phyloP scores from a whole-genome alignment of 1,140 invertebrate species.

The Eubasilissa regina region DNA sequence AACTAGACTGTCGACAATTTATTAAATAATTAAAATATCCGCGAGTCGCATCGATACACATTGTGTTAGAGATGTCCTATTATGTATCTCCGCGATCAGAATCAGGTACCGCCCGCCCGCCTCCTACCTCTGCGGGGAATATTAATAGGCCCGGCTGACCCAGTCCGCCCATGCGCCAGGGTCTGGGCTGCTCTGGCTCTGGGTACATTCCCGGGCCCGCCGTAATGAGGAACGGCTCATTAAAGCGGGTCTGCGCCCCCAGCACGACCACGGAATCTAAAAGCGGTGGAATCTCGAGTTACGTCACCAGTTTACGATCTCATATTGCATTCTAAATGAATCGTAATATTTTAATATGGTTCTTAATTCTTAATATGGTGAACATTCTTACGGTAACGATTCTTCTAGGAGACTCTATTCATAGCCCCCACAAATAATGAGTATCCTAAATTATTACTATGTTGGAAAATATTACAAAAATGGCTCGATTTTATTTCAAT shows the following conservation, averaged over 20 bases:
- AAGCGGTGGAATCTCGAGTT: neutral
- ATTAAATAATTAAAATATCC: no score
- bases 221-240: neutral
- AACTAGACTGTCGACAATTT: no score
- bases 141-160: conserved; percentile 27
- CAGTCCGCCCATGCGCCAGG: conserved; percentile 15
- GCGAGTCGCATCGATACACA: neutral
- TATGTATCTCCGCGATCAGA: neutral
- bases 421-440: no score
- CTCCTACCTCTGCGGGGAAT: neutral
- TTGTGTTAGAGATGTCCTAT: conserved; percentile 2
- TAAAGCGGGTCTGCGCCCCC: neutral
- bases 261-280: neutral
- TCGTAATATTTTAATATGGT: no score
- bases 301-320: neutral
- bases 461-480: no score
- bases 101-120: neutral
- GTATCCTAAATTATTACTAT: no score
- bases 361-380: no score
- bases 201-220: neutral
- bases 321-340: neutral
- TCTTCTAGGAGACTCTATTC: no score
- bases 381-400: no score
- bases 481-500: no score
- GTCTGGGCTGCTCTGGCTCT: no score